Evolutionary conservation across 1,140 invertebrate species (phyloP).

Genomic region (Akabosia matsudoensis): DNA sequence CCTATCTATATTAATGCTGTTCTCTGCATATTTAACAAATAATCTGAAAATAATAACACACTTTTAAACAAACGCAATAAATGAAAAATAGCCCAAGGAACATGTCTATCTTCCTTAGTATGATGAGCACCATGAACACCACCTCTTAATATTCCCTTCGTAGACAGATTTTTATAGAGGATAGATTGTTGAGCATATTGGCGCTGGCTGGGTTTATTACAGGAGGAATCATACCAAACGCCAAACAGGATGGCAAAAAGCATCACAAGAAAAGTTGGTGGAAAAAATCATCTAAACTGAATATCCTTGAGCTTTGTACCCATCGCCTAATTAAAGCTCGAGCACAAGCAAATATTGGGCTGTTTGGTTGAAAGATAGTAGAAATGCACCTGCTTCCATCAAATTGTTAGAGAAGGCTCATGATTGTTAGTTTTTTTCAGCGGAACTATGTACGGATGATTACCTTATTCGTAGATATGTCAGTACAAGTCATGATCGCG

Average conservation of each 20-base stretch:
- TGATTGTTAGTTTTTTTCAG: too few species aligned
- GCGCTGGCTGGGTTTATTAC: too few species aligned
- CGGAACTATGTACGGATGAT: too few species aligned
- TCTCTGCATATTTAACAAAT: background rate
- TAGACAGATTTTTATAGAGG: background rate
- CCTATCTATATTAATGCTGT: too few species aligned
- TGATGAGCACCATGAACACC: background rate
- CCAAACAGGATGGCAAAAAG: background rate
- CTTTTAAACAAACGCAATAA: background rate
- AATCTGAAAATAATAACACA: slow-evolving; percentile 7
- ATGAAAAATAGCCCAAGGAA: background rate
- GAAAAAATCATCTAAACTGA: background rate
- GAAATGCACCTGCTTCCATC: too few species aligned
- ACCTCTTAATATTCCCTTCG: background rate
- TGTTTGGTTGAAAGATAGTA: too few species aligned
- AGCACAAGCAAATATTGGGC: background rate
- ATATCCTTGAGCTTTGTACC: slow-evolving; percentile 19
- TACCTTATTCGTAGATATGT: too few species aligned
- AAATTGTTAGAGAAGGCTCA: too few species aligned
- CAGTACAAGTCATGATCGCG: too few species aligned
- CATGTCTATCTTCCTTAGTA: background rate
- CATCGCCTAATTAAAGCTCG: slow-evolving; percentile 6
- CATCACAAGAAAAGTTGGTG: background rate
- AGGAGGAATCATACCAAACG: background rate
- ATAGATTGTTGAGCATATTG: background rate